phyloP scores from a whole-genome alignment of 2,888 invertebrate species.

The Rhagophthalmus giganteus region DNA sequence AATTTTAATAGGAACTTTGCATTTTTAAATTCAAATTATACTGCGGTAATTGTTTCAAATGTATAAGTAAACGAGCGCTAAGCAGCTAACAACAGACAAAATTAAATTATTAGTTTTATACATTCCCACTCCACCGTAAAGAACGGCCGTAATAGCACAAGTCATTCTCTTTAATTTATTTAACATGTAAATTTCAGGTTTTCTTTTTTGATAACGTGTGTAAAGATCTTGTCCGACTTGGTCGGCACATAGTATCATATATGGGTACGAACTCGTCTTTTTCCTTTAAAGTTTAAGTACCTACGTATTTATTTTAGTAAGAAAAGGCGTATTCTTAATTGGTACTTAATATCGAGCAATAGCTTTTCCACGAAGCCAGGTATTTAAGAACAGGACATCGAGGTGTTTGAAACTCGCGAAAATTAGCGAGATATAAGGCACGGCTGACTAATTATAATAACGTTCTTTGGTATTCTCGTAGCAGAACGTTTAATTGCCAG shows the following conservation, averaged over 20 bases:
- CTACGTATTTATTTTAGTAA: constrained; percentile 31
- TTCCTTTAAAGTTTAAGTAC: constrained; percentile 9
- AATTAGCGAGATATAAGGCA: too few relatives aligned
- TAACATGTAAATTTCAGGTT: constrained; percentile 34
- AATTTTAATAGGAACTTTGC: constrained; percentile 5
- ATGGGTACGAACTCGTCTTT: constrained; percentile 5
- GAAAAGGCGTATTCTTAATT: constrained; percentile 42
- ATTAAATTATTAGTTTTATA: constrained; percentile 15
- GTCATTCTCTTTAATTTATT: constrained; percentile 39
- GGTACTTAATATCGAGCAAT: constrained; percentile 41
- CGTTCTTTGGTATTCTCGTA: not conserved
- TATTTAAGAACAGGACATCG: too few relatives aligned
- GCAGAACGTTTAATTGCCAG: constrained; percentile 37
- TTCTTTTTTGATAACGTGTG: constrained; percentile 8
- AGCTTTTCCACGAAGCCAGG: constrained; percentile 32
- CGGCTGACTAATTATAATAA: constrained; percentile 20
- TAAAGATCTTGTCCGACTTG: too few relatives aligned
- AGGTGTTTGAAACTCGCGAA: too few relatives aligned
- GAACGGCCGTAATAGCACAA: constrained; percentile 29
- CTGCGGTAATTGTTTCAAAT: constrained; percentile 21
- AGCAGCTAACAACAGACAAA: constrained; percentile 15
- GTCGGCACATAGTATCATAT: too few relatives aligned
- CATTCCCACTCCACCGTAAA: constrained; percentile 5
- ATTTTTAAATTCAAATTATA: constrained; percentile 19
- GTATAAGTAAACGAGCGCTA: constrained; percentile 28